A percentile compares a stretch with the other conserved stretches of the same genome.
Conservation (phyloP, 2,888 invertebrate species). For the Gymnocheta viridis region DNA sequence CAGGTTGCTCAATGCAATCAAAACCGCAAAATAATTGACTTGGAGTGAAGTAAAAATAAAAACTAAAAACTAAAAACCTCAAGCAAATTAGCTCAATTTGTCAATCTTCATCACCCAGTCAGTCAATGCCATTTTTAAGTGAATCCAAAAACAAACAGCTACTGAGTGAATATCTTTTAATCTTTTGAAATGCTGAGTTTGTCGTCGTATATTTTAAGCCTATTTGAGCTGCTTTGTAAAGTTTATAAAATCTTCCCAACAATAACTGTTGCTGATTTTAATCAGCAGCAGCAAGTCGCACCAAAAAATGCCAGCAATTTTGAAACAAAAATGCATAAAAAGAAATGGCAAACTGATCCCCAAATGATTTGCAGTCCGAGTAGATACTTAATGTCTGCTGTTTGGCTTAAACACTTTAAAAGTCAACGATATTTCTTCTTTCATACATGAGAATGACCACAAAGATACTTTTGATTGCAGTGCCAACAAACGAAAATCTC, state of each 20-base stretch:
- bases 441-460: too few species aligned
- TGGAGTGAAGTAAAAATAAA: conserved; percentile 2
- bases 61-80: conserved; percentile 14
- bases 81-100: conserved; percentile 55
- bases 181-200: conserved; percentile 5
- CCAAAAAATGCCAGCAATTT: conserved; percentile 10
- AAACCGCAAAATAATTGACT: conserved; percentile 42
- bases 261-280: conserved; percentile 36
- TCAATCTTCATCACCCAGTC: conserved; percentile 42
- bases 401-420: conserved; percentile 27
- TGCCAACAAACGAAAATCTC: background rate
- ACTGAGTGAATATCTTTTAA: conserved; percentile 33
- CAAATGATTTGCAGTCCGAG: conserved; percentile 14
- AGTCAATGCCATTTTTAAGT: conserved; percentile 50
- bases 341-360: conserved; percentile 53
- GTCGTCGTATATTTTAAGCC: background rate
- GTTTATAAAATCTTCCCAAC: conserved; percentile 29
- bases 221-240: background rate
- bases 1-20: conserved; percentile 26
- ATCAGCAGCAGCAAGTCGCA: conserved; percentile 25
- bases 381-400: background rate
- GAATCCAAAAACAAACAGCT: conserved; percentile 4
- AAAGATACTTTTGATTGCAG: background rate
- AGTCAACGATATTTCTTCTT: background rate
- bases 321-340: conserved; percentile 10